These are phyloP conservation scores for Canis aureus DNA, from an alignment of 2,113 vertebrate genomes.

Conservation along the genomic window DNA sequence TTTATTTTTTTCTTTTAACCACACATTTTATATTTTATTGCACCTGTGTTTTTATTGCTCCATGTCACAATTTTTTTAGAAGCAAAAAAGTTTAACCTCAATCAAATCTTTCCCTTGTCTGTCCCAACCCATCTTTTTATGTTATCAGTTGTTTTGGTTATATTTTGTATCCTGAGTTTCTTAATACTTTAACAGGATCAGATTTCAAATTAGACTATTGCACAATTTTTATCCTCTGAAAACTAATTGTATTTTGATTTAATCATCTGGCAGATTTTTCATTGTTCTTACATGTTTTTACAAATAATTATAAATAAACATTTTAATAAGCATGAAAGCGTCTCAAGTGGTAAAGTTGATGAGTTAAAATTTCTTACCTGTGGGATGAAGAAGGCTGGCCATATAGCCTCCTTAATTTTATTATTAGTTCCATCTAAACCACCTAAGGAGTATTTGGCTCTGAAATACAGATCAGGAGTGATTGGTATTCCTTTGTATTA, in stretches of 20 bases:
- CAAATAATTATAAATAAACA: conserved; percentile 45
- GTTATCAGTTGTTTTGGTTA: not conserved
- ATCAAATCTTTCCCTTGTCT: not conserved
- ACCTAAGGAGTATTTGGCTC: conserved; percentile 49
- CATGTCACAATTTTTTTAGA: not conserved
- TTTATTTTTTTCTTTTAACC: not conserved
- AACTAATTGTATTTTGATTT: not conserved
- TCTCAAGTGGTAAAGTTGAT: not conserved
- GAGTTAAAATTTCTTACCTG: not conserved
- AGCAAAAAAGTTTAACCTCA: not conserved
- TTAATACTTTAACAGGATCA: not conserved
- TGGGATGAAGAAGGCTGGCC: not conserved
- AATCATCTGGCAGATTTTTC: not conserved
- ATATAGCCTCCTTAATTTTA: conserved; percentile 23
- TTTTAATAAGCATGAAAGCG: not conserved
- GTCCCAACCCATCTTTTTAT: not conserved
- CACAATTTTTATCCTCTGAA: not conserved
- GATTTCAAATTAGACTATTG: not conserved
- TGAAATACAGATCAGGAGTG: conserved; percentile 33
- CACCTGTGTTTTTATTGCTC: not conserved
- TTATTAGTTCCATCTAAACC: not conserved
- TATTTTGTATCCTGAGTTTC: not conserved
- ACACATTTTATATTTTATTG: not conserved
- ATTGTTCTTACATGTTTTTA: conserved; percentile 41
- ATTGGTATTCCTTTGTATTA: conserved; percentile 62